Evolutionary conservation across 2,113 vertebrate species (phyloP), one percentile per base, ranked within the genome.

Genomic region (Sminthopsis crassicaudata): DNA sequence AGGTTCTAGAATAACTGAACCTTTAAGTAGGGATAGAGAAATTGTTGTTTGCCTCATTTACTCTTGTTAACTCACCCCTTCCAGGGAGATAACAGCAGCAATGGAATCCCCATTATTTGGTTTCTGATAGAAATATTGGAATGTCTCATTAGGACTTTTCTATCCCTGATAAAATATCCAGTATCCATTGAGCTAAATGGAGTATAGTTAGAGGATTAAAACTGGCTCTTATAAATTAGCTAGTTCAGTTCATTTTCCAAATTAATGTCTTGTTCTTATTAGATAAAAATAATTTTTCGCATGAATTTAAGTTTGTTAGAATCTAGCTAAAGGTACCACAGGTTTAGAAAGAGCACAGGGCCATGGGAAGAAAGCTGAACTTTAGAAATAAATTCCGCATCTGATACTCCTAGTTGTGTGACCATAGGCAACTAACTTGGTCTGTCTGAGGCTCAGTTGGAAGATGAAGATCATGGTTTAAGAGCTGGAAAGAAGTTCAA

Each of bases 11-110:
- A 96, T 97, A 97, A 94, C 90, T 95, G 94, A 97, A 30, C 26
- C 92, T 97, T 97, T 95, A 94, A 96, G 91, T 54, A 94, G 96
- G 84, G 95, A 93, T 90, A 94, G 97, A 97, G 48, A 94, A 93
- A 67, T 42, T 96, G 95, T 92, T 60, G 88, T 91, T 93, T 93
- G 91, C 24, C 27, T 97, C 88, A 95, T 23, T 96, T 60, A 90
- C 51, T 97, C 91, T 96, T 95, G 97, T 95, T 92, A 93, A 92
- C 96, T 96, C 26, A 50, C 90, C 96, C 91, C 91, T 97, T 94
- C 60, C 90, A 89, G 93, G n/a, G 48, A 95, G 22, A 54, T 22
- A 23, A 24, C 5, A 53, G 90, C 53, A 95, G 67, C 30, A 50
- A 51, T 54, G n/a, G n/a, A 96, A 96, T 94, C 27, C 51, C 54